Conservation (phyloP, 2,113 vertebrate genomes). For the Reinhardtius hippoglossoides region DNA sequence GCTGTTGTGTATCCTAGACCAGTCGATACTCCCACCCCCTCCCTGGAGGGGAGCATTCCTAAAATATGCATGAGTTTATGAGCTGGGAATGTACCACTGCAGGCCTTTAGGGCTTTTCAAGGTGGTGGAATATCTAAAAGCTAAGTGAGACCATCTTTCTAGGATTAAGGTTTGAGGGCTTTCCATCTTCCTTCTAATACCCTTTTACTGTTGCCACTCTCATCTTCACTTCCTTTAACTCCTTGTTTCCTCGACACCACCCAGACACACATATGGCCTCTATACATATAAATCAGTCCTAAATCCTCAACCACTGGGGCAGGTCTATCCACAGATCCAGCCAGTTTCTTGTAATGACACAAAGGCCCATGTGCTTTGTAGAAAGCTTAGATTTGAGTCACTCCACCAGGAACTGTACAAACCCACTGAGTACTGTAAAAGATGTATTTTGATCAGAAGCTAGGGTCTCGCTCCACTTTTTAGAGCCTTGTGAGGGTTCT, state of each 20-base stretch:
- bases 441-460: not conserved
- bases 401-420: conserved; percentile 12
- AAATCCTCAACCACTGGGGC: conserved; percentile 44
- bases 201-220: conserved; percentile 45
- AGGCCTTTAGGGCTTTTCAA: conserved; percentile 66
- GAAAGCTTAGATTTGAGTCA: conserved; percentile 30
- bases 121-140: conserved; percentile 73
- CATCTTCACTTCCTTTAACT: conserved; percentile 28
- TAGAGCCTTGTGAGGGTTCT: conserved; percentile 12
- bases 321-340: conserved; percentile 42
- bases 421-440: not conserved
- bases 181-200: conserved; percentile 49
- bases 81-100: conserved; percentile 59
- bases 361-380: conserved; percentile 25
- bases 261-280: conserved; percentile 53
- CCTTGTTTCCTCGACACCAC: conserved; percentile 3
- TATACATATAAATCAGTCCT: conserved; percentile 61
- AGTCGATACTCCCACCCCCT: conserved; percentile 73
- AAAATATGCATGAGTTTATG: conserved; percentile 83
- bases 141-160: conserved; percentile 71
- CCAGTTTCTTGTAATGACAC: conserved; percentile 41
- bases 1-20: conserved; percentile 75
- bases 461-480: conserved; percentile 15
- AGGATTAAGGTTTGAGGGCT: conserved; percentile 73
- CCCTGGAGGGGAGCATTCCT: conserved; percentile 67